Conservation (phyloP, 2,113 vertebrate species). For the Chloropsis cyanopogon region DNA sequence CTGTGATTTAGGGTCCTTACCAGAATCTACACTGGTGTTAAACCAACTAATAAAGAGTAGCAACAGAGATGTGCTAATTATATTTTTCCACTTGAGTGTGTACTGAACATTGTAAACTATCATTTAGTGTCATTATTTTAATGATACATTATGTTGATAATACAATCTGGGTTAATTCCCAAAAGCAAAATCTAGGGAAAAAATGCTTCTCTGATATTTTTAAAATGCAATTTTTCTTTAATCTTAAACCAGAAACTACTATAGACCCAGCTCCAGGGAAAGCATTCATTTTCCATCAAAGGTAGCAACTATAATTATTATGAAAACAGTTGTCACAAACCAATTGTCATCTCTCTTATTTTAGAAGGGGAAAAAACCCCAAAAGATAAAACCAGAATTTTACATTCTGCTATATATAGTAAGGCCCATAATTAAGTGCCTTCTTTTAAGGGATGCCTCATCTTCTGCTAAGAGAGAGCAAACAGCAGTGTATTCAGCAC, state of each 20-base stretch:
- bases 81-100: slow-evolving; percentile 65
- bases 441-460: background rate
- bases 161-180: slow-evolving; percentile 65
- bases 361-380: background rate
- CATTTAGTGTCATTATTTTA: slow-evolving; percentile 72
- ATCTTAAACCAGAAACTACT: slow-evolving; percentile 21
- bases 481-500: background rate
- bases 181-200: slow-evolving; percentile 20
- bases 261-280: background rate
- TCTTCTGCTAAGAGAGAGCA: background rate
- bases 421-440: background rate
- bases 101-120: slow-evolving; percentile 64
- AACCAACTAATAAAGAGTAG: slow-evolving; percentile 55
- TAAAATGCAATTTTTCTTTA: slow-evolving; percentile 32
- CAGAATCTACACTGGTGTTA: slow-evolving; percentile 19
- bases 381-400: background rate
- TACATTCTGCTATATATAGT: background rate
- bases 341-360: background rate
- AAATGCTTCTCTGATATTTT: slow-evolving; percentile 21
- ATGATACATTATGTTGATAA: slow-evolving; percentile 67
- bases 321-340: background rate
- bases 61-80: slow-evolving; percentile 62
- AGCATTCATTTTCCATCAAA: background rate
- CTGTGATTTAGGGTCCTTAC: slow-evolving; percentile 17
- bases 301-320: background rate